These are phyloP conservation scores for Caenorhabditis tropicalis DNA, from an alignment of 1,140 invertebrate species.

Conservation along the genomic window DNA sequence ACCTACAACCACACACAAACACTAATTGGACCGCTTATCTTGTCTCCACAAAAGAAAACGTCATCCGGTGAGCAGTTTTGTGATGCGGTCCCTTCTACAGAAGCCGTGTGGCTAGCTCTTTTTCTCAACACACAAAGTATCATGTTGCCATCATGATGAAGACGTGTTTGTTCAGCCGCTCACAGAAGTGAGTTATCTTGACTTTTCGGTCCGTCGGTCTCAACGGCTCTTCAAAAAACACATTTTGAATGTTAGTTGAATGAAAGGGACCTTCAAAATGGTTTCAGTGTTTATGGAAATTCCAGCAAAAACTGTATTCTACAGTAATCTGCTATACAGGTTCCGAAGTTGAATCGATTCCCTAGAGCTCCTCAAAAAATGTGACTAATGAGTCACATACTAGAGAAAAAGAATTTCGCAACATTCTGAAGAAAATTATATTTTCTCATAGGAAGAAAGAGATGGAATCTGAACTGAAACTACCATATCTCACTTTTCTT, in stretches of 20 bases:
- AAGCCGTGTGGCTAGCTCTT: constrained; percentile 29
- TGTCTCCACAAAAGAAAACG: constrained; percentile 7
- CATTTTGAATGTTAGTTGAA: background rate
- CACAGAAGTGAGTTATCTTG: constrained; percentile 22
- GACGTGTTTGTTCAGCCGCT: constrained; percentile 38
- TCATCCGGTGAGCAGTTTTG: constrained; percentile 27
- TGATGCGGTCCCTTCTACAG: constrained; percentile 25
- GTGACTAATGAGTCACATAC: too few relatives aligned
- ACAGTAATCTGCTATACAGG: too few relatives aligned
- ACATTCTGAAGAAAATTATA: too few relatives aligned
- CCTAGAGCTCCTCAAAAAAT: too few relatives aligned
- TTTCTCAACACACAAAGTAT: constrained; percentile 10
- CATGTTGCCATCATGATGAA: constrained; percentile 39
- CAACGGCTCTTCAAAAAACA: background rate
- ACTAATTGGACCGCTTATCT: constrained; percentile 40
- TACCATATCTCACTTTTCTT: too few relatives aligned
- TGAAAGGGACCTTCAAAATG: background rate
- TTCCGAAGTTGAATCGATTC: too few relatives aligned
- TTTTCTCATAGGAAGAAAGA: too few relatives aligned
- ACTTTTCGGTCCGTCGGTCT: constrained; percentile 10
- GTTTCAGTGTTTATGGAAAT: too few relatives aligned
- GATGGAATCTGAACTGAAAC: too few relatives aligned
- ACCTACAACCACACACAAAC: background rate
- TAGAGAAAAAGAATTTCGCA: too few relatives aligned
- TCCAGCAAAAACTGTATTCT: too few relatives aligned